Percentiles rank a stretch among this genome's conserved stretches.
phyloP scores from a whole-genome alignment of 1,140 invertebrate genomes.

The Saccostrea echinata region DNA sequence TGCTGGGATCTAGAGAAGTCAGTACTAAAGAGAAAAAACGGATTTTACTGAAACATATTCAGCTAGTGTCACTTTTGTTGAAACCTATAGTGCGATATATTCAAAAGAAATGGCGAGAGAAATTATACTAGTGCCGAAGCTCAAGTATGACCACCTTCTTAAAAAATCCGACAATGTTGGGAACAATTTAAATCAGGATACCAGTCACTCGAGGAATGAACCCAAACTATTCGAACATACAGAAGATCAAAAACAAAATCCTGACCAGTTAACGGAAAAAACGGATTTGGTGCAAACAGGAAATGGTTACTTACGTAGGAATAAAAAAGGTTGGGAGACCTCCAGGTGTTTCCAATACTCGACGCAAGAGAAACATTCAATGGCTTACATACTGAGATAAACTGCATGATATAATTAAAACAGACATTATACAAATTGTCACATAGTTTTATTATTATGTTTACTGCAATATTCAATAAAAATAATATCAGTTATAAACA shows the following conservation, averaged over 20 bases:
- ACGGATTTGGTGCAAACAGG: not conserved
- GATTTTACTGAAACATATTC: not conserved
- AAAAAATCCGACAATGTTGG: not conserved
- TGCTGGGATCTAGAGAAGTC: conserved; percentile 22
- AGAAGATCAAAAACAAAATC: not conserved
- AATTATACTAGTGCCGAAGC: conserved; percentile 31
- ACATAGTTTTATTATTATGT: not conserved
- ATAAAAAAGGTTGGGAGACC: conserved; percentile 14
- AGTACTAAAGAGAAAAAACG: conserved; percentile 3
- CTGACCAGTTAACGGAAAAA: not conserved
- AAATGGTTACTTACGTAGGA: not conserved
- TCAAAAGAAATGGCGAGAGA: conserved; percentile 19
- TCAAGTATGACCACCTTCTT: conserved; percentile 25
- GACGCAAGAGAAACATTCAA: not conserved
- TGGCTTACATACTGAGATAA: conserved; percentile 33
- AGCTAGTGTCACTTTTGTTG: not conserved
- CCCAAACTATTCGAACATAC: not conserved
- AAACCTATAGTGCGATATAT: conserved; percentile 31
- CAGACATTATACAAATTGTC: too few relatives aligned
- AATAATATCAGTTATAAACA: not conserved
- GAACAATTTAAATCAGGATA: not conserved
- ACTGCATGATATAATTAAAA: too few relatives aligned
- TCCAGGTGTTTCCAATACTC: not conserved
- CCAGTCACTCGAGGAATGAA: not conserved
- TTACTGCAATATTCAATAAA: conserved; percentile 36